phyloP scores from a whole-genome alignment of 2,113 vertebrate species.

The Myrmecobius fasciatus region DNA sequence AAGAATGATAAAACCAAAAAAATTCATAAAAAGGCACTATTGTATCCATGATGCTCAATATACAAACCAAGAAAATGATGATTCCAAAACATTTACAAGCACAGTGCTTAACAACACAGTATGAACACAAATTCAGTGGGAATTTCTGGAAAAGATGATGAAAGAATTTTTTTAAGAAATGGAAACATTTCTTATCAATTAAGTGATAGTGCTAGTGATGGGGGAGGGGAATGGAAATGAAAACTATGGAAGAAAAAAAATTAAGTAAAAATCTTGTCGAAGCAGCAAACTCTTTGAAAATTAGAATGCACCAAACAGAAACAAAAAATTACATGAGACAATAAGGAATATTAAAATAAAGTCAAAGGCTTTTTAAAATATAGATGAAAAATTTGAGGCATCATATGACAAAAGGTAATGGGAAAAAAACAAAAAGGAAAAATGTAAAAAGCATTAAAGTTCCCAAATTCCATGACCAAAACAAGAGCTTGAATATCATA shows the following conservation, averaged over 20 bases:
- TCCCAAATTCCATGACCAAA: background rate
- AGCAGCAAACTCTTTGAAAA: background rate
- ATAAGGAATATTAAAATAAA: background rate
- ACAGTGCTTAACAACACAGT: background rate
- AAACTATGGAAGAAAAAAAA: background rate
- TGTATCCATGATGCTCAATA: background rate
- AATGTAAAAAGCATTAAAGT: background rate
- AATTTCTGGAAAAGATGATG: background rate
- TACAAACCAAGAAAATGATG: background rate
- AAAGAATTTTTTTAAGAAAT: background rate
- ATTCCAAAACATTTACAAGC: background rate
- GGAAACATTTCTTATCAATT: background rate
- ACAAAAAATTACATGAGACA: background rate
- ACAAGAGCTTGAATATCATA: background rate
- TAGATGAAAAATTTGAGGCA: background rate
- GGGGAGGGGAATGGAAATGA: background rate
- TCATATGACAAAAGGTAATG: background rate
- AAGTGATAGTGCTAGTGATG: background rate
- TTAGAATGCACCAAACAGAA: background rate
- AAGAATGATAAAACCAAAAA: background rate
- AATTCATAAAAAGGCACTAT: background rate
- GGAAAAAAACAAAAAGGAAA: background rate
- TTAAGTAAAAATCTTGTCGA: background rate
- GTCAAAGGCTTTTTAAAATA: background rate
- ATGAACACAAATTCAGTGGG: background rate